These are phyloP conservation scores for Chromoteleia sp. DNA, from an alignment of 2,888 invertebrate species.

Conservation along the genomic window DNA sequence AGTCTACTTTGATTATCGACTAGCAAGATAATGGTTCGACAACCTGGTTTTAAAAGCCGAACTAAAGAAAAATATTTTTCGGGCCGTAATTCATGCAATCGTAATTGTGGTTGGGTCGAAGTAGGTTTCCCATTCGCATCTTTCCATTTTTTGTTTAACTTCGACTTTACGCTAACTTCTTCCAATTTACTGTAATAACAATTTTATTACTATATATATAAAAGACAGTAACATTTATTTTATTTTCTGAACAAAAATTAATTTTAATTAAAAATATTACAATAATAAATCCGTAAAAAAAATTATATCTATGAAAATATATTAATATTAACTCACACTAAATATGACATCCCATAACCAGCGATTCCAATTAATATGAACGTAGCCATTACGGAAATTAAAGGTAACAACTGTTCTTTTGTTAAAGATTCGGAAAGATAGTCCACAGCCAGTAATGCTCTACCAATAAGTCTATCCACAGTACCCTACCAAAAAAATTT, in stretches of 20 bases:
- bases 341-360: constrained; percentile 94
- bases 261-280: too few species aligned
- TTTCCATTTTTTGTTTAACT: constrained; percentile 83
- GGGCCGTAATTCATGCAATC: constrained; percentile 95
- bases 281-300: too few species aligned
- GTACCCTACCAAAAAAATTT: constrained; percentile 85
- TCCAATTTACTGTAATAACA: constrained; percentile 85
- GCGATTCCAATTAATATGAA: constrained; percentile 91
- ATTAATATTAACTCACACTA: constrained; percentile 89
- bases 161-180: constrained; percentile 87
- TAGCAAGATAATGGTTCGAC: constrained; percentile 95
- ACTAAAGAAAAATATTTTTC: constrained; percentile 98
- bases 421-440: constrained; percentile 90
- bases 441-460: constrained; percentile 89
- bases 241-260: too few species aligned
- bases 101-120: constrained; percentile 88
- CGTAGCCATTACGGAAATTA: constrained; percentile 91
- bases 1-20: constrained; percentile 95
- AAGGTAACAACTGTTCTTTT: constrained; percentile 92
- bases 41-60: constrained; percentile 96
- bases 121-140: constrained; percentile 84
- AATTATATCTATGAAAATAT: constrained; percentile 42
- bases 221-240: too few species aligned
- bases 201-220: background rate
- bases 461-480: constrained; percentile 89